Evolutionary conservation across 2,888 invertebrate genomes (phyloP).

Genomic region (Eurytoma californica): DNA sequence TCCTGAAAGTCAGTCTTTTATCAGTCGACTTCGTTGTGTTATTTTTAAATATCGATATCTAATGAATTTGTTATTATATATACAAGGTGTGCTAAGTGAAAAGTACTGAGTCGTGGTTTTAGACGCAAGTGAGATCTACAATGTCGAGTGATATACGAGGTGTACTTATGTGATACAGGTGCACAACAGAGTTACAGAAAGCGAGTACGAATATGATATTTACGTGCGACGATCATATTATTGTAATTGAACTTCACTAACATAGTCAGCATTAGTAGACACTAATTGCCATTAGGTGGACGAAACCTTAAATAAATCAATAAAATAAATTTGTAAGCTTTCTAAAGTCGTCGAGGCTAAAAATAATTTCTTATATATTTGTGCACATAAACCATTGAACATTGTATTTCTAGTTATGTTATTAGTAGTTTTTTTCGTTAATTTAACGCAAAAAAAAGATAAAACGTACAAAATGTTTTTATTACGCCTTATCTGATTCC

Average conservation of each 20-base stretch:
- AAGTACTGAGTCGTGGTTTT: background rate
- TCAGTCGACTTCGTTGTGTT: too few species aligned
- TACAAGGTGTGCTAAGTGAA: background rate
- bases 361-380: too few species aligned
- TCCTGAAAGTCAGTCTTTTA: too few species aligned
- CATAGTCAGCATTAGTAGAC: slow-evolving; percentile 49
- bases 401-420: too few species aligned
- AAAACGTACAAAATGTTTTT: too few species aligned
- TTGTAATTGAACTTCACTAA: slow-evolving; percentile 51
- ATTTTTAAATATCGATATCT: too few species aligned
- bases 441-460: background rate
- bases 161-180: background rate
- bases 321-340: slow-evolving; percentile 47
- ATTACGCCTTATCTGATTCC: too few species aligned
- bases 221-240: slow-evolving; percentile 51
- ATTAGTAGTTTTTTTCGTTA: too few species aligned
- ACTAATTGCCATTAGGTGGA: slow-evolving; percentile 53
- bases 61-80: too few species aligned
- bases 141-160: background rate
- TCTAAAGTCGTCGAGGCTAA: slow-evolving; percentile 4
- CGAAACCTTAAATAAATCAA: slow-evolving; percentile 53
- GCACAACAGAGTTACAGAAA: slow-evolving; percentile 36
- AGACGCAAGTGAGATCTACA: slow-evolving; percentile 17
- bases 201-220: slow-evolving; percentile 32
- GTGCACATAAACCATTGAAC: too few species aligned